These are phyloP conservation scores for Aspidoscelis tigris DNA, from an alignment of 2,113 vertebrate genomes.

Conservation along the genomic window DNA sequence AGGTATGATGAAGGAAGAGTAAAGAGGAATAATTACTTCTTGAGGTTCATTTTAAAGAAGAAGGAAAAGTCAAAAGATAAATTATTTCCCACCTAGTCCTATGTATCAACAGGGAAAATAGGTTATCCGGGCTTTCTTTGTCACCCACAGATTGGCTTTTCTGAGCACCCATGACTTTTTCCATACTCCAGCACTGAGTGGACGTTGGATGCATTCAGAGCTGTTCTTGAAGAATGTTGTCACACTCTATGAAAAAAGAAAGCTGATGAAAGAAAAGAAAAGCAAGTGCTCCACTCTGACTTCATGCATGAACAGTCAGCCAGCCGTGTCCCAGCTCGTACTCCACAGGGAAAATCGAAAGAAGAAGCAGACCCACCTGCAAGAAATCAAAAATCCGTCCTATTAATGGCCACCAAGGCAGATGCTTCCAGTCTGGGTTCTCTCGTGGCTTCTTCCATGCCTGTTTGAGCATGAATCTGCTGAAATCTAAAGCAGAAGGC, in stretches of 20 bases:
- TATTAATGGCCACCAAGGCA: conserved; percentile 21
- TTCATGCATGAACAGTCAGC: background rate
- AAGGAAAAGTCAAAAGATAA: background rate
- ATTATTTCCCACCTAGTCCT: background rate
- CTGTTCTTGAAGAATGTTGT: background rate
- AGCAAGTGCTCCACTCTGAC: background rate
- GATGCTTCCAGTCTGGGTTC: too few relatives aligned
- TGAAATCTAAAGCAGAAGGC: too few relatives aligned
- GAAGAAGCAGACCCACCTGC: background rate
- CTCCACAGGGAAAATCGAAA: fast-evolving
- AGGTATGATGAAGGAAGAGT: too few relatives aligned
- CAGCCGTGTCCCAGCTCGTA: background rate
- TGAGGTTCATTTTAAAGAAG: background rate
- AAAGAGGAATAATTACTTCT: too few relatives aligned
- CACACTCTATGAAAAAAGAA: background rate
- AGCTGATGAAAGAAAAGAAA: too few relatives aligned
- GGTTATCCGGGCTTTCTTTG: background rate
- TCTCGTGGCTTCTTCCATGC: too few relatives aligned
- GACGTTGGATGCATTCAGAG: fast-evolving
- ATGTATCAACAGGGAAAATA: background rate
- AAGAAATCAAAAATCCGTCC: conserved; percentile 11
- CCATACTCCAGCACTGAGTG: background rate
- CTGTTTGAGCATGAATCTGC: too few relatives aligned
- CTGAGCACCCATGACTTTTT: too few relatives aligned
- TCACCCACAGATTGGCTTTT: too few relatives aligned